Conservation (phyloP, 1,140 invertebrate species). For the Hydropsyche tenuis region DNA sequence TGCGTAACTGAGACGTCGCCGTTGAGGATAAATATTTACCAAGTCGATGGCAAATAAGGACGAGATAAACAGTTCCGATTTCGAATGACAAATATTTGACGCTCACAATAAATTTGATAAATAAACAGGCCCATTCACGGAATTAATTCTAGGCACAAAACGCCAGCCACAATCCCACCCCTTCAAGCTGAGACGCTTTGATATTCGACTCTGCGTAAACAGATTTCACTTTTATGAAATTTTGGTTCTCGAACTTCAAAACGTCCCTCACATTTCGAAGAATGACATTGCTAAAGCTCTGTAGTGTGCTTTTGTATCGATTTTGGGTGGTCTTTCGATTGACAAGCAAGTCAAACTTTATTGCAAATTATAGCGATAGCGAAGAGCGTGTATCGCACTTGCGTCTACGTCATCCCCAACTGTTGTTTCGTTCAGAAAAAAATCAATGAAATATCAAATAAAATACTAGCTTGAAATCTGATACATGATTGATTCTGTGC, state of each 20-base stretch:
- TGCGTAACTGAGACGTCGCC: background rate
- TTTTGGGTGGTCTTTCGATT: conserved; percentile 7
- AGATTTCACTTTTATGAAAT: background rate
- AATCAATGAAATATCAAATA: background rate
- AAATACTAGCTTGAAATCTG: background rate
- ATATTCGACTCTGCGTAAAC: conserved; percentile 7
- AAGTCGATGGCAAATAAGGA: conserved; percentile 18
- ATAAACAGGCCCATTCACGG: conserved; percentile 8
- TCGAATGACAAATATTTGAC: conserved; percentile 23
- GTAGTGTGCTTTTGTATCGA: conserved; percentile 4
- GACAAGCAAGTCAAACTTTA: conserved; percentile 8
- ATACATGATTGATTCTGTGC: too few relatives aligned
- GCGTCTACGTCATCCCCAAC: conserved; percentile 10
- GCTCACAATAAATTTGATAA: conserved; percentile 20
- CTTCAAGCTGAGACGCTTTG: conserved; percentile 2
- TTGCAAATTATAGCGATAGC: conserved; percentile 24
- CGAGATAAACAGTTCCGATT: conserved; percentile 9
- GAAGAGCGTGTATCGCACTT: conserved; percentile 1
- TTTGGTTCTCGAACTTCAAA: background rate
- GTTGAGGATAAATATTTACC: conserved; percentile 14
- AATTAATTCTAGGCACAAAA: conserved; percentile 26
- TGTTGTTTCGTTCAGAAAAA: conserved; percentile 5
- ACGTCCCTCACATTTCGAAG: background rate
- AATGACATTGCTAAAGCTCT: background rate
- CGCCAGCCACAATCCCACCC: background rate